Conservation (phyloP, 2,888 invertebrate genomes). For the Laspeyria flexula region DNA sequence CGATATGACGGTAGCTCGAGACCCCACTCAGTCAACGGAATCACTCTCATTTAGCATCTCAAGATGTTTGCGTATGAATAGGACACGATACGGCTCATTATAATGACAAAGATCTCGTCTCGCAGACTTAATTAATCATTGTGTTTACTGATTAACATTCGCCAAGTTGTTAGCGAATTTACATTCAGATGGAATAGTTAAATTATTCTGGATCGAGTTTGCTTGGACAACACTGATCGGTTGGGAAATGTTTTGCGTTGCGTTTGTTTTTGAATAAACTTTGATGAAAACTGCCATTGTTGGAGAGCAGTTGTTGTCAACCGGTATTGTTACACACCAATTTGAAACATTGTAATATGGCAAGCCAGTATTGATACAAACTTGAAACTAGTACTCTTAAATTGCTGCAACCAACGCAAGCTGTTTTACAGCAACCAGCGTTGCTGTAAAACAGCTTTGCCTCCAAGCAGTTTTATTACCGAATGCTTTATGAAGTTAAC, state of each 20-base stretch:
- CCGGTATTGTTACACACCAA: no score
- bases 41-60: slow-evolving; percentile 49
- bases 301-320: no score
- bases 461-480: no score
- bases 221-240: slow-evolving; percentile 22
- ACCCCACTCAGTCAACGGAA: slow-evolving; percentile 46
- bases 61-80: slow-evolving; percentile 69
- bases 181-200: slow-evolving; percentile 74
- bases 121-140: slow-evolving; percentile 81
- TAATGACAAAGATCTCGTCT: slow-evolving; percentile 79
- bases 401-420: no score
- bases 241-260: slow-evolving; percentile 7
- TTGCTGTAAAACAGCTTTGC: no score
- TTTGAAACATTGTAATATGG: no score
- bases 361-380: no score
- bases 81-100: slow-evolving; percentile 66
- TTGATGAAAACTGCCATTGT: background rate
- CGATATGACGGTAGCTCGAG: background rate
- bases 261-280: no score
- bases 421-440: no score
- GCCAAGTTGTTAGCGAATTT: slow-evolving; percentile 71
- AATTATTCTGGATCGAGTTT: slow-evolving; percentile 54
- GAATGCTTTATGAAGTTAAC: no score
- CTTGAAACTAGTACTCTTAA: no score
- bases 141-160: slow-evolving; percentile 78